Conservation (phyloP, 2,113 vertebrate species). For the Pseudopipra pipra region DNA sequence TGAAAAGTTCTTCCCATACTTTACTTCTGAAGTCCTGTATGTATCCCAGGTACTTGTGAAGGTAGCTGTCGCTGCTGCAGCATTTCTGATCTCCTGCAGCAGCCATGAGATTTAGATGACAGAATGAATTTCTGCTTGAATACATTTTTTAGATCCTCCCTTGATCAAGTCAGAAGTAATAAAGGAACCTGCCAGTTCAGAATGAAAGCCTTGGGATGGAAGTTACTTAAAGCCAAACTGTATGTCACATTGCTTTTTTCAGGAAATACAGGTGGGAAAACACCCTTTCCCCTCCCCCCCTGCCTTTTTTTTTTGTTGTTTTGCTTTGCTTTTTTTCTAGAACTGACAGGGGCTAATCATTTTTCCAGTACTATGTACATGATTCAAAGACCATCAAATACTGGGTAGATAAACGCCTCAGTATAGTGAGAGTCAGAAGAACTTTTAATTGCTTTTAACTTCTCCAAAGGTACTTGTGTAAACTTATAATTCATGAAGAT, state of each 20-base stretch:
- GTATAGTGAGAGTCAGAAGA: neutral
- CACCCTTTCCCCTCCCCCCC: rapidly evolving
- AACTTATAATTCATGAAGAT: neutral
- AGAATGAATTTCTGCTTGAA: neutral
- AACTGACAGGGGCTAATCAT: neutral
- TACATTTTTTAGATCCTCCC: neutral
- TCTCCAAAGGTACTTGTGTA: neutral
- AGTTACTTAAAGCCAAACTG: neutral
- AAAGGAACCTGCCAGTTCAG: neutral
- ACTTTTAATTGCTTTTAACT: neutral
- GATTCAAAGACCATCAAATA: neutral
- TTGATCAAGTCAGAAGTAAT: neutral
- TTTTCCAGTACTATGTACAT: neutral
- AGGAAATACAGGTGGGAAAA: neutral
- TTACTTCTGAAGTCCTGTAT: neutral
- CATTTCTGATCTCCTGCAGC: neutral
- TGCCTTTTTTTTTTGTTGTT: neutral
- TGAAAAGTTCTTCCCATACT: neutral
- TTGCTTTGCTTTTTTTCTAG: neutral
- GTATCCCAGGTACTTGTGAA: neutral
- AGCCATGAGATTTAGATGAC: neutral
- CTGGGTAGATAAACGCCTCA: neutral
- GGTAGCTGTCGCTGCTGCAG: neutral
- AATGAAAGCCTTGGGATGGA: neutral
- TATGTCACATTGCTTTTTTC: neutral